These are phyloP conservation scores for Erynnis tages DNA, from an alignment of 2,888 invertebrate species.

Conservation along the genomic window DNA sequence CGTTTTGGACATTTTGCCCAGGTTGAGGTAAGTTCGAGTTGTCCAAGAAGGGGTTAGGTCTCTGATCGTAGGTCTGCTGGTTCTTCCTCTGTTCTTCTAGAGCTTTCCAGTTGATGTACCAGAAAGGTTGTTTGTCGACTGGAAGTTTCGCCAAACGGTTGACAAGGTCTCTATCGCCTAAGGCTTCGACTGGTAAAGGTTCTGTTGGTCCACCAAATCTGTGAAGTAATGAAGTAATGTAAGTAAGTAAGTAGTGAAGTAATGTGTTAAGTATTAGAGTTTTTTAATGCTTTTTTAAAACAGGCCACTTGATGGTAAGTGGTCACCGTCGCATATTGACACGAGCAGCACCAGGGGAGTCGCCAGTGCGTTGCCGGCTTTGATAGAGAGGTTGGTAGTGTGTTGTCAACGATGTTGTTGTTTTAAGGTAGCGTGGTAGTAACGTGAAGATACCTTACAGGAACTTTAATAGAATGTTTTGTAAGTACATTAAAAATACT, in stretches of 20 bases:
- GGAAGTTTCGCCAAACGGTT: constrained; percentile 82
- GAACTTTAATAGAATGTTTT: too few relatives aligned
- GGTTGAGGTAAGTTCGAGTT: too few relatives aligned
- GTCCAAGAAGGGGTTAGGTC: constrained; percentile 46
- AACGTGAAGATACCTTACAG: too few relatives aligned
- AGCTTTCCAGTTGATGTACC: constrained; percentile 84
- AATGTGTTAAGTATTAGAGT: not conserved
- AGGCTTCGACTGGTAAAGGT: constrained; percentile 83
- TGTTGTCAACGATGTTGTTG: too few relatives aligned
- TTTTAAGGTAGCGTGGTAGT: too few relatives aligned
- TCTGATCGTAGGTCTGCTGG: constrained; percentile 48
- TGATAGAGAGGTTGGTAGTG: too few relatives aligned
- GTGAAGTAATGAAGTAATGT: constrained; percentile 28
- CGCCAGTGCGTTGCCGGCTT: too few relatives aligned
- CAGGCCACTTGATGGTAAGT: too few relatives aligned
- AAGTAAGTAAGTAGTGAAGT: too few relatives aligned
- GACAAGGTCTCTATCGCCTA: constrained; percentile 82
- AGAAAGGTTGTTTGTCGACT: constrained; percentile 84
- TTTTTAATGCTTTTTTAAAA: not conserved
- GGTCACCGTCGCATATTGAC: too few relatives aligned
- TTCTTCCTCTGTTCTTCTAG: constrained; percentile 78
- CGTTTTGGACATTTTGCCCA: not conserved
- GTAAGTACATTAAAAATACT: too few relatives aligned
- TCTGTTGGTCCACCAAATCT: constrained; percentile 57
- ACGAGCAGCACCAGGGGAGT: too few relatives aligned